Evolutionary conservation across 2,797 vertebrate genomes (phyloP).

Genomic region (Ptychadena robeensis): DNA sequence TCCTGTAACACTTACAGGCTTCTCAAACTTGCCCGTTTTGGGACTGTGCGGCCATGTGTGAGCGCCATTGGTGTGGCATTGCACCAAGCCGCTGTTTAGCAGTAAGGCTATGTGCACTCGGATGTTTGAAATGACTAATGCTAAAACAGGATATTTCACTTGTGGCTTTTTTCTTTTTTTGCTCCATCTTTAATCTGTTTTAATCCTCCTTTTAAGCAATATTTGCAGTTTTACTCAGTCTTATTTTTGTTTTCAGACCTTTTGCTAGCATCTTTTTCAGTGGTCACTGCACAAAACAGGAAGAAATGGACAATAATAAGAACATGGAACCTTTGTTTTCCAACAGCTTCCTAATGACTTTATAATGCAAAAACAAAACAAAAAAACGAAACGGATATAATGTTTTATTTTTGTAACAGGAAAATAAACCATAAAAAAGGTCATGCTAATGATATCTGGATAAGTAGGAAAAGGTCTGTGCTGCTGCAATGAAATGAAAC

Average conservation of each 20-base stretch:
- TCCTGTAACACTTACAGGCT: background rate
- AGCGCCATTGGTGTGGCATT: background rate
- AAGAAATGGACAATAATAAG: background rate
- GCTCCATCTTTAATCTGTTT: background rate
- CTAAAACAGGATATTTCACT: background rate
- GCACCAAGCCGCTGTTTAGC: background rate
- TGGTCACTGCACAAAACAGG: background rate
- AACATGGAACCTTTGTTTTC: background rate
- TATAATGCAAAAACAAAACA: background rate
- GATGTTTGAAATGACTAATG: background rate
- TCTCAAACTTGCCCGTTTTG: background rate
- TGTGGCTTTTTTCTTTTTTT: background rate
- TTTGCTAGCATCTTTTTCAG: background rate
- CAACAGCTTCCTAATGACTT: background rate
- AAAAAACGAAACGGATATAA: too few relatives aligned
- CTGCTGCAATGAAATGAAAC: background rate
- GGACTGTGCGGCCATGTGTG: background rate
- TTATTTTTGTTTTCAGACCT: background rate
- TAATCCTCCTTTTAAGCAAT: background rate
- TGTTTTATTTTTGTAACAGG: background rate
- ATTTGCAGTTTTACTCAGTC: background rate
- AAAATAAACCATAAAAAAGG: background rate
- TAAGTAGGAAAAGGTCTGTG: background rate
- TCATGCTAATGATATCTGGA: background rate
- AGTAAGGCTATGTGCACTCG: background rate